Percentiles rank a stretch among this genome's conserved stretches.
These are phyloP conservation scores for Formica exsecta DNA, from an alignment of 1,140 invertebrate species.

Conservation along the genomic window DNA sequence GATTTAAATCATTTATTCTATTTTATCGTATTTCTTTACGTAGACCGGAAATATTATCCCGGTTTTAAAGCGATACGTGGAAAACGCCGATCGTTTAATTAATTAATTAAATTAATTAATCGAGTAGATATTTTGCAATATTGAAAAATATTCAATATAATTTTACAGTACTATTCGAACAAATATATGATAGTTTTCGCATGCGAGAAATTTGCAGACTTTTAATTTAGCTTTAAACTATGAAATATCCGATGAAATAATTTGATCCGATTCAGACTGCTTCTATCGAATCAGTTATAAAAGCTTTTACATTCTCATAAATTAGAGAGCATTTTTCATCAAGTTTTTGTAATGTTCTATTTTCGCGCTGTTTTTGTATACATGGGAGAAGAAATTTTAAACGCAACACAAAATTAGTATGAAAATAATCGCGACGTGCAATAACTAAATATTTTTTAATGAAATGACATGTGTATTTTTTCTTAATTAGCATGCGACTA, in stretches of 20 bases:
- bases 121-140: not conserved
- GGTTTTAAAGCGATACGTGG: not conserved
- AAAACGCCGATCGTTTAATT: not conserved
- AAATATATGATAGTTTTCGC: not conserved
- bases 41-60: not conserved
- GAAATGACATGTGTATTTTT: not conserved
- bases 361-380: not conserved
- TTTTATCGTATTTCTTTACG: not conserved
- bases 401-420: not conserved
- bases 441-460: constrained; percentile 14
- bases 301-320: not conserved
- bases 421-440: not conserved
- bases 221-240: constrained; percentile 21
- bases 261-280: not conserved
- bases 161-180: constrained; percentile 13
- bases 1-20: constrained; percentile 23
- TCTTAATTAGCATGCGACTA: constrained; percentile 8
- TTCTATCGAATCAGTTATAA: not conserved
- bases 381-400: not conserved
- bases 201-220: not conserved
- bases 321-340: constrained; percentile 6
- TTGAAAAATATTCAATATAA: not conserved
- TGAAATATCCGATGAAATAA: not conserved
- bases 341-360: not conserved
- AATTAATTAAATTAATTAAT: constrained; percentile 1